Conservation (phyloP, 2,888 invertebrate species). For the Apodemia mormo region DNA sequence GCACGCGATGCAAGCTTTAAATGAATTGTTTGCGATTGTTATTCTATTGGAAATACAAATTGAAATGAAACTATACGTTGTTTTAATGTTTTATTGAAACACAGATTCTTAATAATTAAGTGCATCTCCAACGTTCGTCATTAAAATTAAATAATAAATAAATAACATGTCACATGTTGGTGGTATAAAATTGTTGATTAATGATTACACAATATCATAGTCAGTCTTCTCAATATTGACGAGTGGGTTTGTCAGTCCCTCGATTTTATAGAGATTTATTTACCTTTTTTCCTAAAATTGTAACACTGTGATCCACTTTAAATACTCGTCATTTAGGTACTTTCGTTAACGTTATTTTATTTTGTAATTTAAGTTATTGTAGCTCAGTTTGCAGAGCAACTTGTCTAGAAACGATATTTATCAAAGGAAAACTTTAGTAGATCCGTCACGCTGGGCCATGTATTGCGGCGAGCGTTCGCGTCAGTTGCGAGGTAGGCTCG, state of each 20-base stretch:
- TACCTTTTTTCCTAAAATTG: not conserved
- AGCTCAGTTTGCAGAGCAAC: not conserved
- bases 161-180: constrained; percentile 27
- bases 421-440: not conserved
- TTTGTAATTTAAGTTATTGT: not conserved
- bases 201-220: constrained; percentile 25
- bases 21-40: constrained; percentile 75
- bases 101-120: not conserved
- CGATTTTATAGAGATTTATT: constrained; percentile 1
- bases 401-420: not conserved
- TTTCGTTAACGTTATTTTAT: not conserved
- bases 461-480: constrained; percentile 64
- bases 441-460: constrained; percentile 20
- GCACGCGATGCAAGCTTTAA: constrained; percentile 64
- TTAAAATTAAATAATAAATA: constrained; percentile 15
- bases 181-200: constrained; percentile 29
- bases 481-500: constrained; percentile 74
- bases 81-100: constrained; percentile 48
- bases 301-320: not conserved
- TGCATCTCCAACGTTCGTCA: not conserved
- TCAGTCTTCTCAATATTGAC: constrained; percentile 23
- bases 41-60: constrained; percentile 77
- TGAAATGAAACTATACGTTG: constrained; percentile 52
- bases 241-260: not conserved
- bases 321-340: not conserved